phyloP scores from a whole-genome alignment of 2,888 invertebrate genomes.

The Entomobrya multifasciata region DNA sequence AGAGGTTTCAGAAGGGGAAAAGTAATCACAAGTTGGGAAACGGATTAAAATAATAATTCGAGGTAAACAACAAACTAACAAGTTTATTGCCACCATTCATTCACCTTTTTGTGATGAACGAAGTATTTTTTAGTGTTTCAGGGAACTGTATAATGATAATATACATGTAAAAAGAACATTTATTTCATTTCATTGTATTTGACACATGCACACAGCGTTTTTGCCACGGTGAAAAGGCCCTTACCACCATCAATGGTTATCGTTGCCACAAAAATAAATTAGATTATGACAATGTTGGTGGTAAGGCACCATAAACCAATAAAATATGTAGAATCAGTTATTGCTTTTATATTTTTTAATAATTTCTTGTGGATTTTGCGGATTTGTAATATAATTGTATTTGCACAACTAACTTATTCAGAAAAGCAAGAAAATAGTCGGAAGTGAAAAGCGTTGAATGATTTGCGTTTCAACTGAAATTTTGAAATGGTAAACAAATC shows the following conservation, averaged over 20 bases:
- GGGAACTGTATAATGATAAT: not conserved
- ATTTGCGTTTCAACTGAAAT: not conserved
- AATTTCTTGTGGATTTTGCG: constrained; percentile 24
- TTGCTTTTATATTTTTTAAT: not conserved
- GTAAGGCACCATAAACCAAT: not conserved
- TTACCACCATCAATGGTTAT: constrained; percentile 36
- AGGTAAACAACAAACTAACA: not conserved
- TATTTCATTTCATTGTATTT: not conserved
- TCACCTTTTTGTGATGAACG: constrained; percentile 23
- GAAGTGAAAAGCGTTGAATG: constrained; percentile 4
- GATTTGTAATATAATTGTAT: constrained; percentile 5
- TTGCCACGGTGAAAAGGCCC: constrained; percentile 18
- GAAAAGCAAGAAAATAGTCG: not conserved
- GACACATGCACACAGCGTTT: constrained; percentile 1
- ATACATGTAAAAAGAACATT: constrained; percentile 17
- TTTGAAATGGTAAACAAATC: not conserved
- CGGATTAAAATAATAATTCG: constrained; percentile 12
- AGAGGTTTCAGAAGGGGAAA: too few species aligned
- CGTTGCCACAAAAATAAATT: constrained; percentile 21
- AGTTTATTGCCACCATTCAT: constrained; percentile 61
- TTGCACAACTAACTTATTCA: not conserved
- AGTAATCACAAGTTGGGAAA: not conserved
- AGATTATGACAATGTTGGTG: constrained; percentile 9
- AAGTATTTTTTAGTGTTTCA: constrained; percentile 16
- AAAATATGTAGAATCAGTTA: not conserved